Base-by-base conservation (phyloP, 2,888 invertebrate species). In the Cactoblastis cactorum region DNA sequence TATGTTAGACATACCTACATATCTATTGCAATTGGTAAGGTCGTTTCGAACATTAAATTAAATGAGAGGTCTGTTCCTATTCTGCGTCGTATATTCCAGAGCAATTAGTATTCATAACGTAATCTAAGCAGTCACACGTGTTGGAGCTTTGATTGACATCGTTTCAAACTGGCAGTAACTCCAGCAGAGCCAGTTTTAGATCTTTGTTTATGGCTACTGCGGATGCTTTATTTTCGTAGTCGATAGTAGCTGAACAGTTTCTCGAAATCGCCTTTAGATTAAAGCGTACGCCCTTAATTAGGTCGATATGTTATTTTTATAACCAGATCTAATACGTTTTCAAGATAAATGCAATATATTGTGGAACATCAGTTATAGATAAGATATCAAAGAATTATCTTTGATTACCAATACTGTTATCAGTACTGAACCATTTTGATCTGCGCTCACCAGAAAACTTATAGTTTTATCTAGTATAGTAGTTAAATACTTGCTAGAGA, bases 161-260 rank as follows among this genome's bases (percentile, higher is more conserved):
- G 60, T 82, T 83, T 85, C 82, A 86, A 83, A 83, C 77, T 56
- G 54, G 72, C 56, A 55, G 69, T 65, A 59, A 65, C 65, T 67
- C 63, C 65, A 70, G 67, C 60, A 57, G 62, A 62, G 70, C 76
- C 80, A 75, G 71, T 77, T 86, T 84, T 79, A 80, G 84, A 74
- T 68, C 63, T 65, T 72, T 87, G 87, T 88, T 88, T 87, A 87
- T 69, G 64, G 63, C 64, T 73, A 74, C 73, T 73, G 67, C 85
- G 88, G 88, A 88, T 81, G 84, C 74, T 74, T 75, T 69, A 66
- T 75, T 69, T 68, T 59, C 62, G 58, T 64, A 41, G 33, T 38
- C 32, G 12, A 39, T 19, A 39, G 47, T 28, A 35, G 24, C 22
- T 24, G 37, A 14, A 14, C 14, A 14, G 24, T 24, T 37, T 35